Conservation (phyloP, 2,888 invertebrate genomes). For the Napeogenes inachia region DNA sequence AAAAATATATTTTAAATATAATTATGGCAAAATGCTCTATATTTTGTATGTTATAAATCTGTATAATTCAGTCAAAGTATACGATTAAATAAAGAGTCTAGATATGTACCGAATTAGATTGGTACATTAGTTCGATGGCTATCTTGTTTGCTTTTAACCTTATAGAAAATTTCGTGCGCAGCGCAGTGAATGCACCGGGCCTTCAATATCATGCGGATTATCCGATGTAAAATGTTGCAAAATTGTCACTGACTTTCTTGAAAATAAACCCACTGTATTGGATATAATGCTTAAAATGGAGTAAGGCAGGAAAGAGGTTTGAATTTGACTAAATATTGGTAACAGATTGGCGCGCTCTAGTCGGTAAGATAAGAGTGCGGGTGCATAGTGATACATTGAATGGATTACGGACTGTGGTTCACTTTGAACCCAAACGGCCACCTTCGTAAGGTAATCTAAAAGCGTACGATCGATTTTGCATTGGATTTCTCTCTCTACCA, state of each 20-base stretch:
- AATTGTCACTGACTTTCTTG: constrained; percentile 37
- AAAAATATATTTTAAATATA: too few species aligned
- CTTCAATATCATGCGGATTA: constrained; percentile 75
- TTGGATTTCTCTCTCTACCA: constrained; percentile 14
- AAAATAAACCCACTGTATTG: constrained; percentile 43
- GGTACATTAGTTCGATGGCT: constrained; percentile 68
- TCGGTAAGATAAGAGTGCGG: constrained; percentile 65
- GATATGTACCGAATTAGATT: constrained; percentile 38
- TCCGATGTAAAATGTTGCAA: constrained; percentile 66
- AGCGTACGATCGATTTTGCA: constrained; percentile 13
- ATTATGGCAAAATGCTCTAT: too few species aligned
- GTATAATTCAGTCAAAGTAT: not conserved
- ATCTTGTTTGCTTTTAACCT: constrained; percentile 78
- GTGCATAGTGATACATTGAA: constrained; percentile 71
- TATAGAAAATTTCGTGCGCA: constrained; percentile 77
- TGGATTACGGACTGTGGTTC: constrained; percentile 62
- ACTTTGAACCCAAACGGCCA: constrained; percentile 44
- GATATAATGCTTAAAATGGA: constrained; percentile 47
- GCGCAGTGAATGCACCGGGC: constrained; percentile 73
- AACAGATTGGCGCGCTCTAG: constrained; percentile 71
- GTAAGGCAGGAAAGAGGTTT: constrained; percentile 49
- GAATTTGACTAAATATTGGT: constrained; percentile 75
- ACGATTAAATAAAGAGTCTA: not conserved
- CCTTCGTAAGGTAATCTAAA: constrained; percentile 27
- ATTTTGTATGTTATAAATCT: too few species aligned